Evolutionary conservation across 1,140 invertebrate genomes (phyloP).

Genomic region (Trachymyrmex septentrionalis): DNA sequence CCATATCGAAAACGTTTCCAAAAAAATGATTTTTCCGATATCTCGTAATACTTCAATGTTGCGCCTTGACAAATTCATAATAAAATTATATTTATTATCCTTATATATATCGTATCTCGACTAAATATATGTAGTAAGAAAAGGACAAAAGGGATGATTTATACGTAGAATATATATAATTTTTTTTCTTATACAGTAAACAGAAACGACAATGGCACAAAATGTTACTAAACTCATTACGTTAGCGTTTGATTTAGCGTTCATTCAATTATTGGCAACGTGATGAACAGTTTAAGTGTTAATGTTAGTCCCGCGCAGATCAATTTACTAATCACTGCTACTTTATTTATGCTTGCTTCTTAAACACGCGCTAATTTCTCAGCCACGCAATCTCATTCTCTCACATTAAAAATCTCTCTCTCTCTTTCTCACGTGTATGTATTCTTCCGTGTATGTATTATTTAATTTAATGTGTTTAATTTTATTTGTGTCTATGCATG

Average conservation of each 20-base stretch:
- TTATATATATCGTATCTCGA: slow-evolving; percentile 34
- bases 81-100: slow-evolving; percentile 59
- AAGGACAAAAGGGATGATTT: slow-evolving; percentile 62
- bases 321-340: slow-evolving; percentile 58
- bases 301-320: slow-evolving; percentile 66
- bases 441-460: slow-evolving; percentile 31
- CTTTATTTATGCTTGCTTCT: slow-evolving; percentile 65
- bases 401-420: slow-evolving; percentile 47
- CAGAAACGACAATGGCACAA: slow-evolving; percentile 78
- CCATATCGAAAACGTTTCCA: not conserved
- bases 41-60: slow-evolving; percentile 50
- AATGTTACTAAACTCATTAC: slow-evolving; percentile 75
- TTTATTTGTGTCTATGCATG: slow-evolving; percentile 29
- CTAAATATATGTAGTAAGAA: slow-evolving; percentile 67
- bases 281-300: slow-evolving; percentile 73
- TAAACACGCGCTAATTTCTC: slow-evolving; percentile 45
- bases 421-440: slow-evolving; percentile 17
- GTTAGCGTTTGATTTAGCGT: slow-evolving; percentile 78
- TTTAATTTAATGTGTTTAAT: not conserved
- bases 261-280: slow-evolving; percentile 78
- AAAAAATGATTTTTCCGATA: slow-evolving; percentile 1
- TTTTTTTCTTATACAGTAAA: slow-evolving; percentile 72
- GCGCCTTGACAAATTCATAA: slow-evolving; percentile 48
- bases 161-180: slow-evolving; percentile 66
- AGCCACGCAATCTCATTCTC: slow-evolving; percentile 61